These are phyloP conservation scores for Belgica antarctica DNA, from an alignment of 2,888 invertebrate species.

Conservation along the genomic window DNA sequence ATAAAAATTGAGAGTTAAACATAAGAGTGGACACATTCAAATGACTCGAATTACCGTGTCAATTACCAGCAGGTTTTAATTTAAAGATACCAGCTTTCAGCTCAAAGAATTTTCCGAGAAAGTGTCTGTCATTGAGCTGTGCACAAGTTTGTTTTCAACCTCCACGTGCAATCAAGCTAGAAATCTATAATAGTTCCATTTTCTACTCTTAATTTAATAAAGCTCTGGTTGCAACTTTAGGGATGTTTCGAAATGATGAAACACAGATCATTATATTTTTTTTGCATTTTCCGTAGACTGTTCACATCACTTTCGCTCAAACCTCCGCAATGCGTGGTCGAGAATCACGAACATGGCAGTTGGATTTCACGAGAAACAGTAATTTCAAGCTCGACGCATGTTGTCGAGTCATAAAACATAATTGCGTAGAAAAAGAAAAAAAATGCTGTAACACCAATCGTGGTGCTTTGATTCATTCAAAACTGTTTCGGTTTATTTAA, in stretches of 20 bases:
- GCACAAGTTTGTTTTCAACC: too few species aligned
- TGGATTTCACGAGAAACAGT: neutral
- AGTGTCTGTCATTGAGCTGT: too few species aligned
- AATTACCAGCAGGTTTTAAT: too few species aligned
- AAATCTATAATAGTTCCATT: constrained; percentile 1
- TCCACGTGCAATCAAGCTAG: too few species aligned
- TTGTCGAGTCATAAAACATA: constrained; percentile 42
- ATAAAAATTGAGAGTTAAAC: too few species aligned
- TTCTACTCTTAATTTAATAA: neutral
- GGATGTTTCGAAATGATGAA: too few species aligned
- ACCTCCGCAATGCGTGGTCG: neutral
- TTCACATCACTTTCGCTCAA: neutral
- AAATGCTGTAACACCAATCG: neutral
- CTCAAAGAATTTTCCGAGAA: too few species aligned
- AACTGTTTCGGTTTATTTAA: constrained; percentile 14
- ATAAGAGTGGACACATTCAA: too few species aligned
- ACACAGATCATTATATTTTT: too few species aligned
- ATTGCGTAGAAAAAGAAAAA: constrained; percentile 33
- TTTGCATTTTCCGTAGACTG: neutral
- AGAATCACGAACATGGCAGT: constrained; percentile 15
- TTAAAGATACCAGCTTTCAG: too few species aligned
- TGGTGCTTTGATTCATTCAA: neutral
- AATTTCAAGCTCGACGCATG: constrained; percentile 26
- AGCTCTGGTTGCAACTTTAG: too few species aligned
- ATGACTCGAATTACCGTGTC: too few species aligned